Conservation (phyloP, 2,113 vertebrate genomes). For the Clarias batrachus region DNA sequence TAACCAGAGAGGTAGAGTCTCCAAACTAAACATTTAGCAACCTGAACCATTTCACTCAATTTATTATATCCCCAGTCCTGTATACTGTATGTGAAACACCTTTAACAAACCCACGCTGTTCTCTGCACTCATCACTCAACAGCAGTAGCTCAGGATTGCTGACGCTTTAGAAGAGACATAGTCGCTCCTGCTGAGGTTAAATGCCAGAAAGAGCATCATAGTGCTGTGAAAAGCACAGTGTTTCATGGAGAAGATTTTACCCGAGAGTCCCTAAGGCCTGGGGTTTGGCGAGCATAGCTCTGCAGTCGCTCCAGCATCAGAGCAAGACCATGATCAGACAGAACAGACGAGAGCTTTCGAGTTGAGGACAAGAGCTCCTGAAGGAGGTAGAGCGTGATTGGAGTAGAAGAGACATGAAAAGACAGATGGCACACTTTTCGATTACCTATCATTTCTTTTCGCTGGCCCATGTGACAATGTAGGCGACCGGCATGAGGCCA, state of each 20-base stretch:
- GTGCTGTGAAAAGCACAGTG: constrained; percentile 3
- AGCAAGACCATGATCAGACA: constrained; percentile 53
- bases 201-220: not conserved
- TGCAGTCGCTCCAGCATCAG: constrained; percentile 49
- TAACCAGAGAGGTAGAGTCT: not conserved
- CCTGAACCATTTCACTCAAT: not conserved
- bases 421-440: not conserved
- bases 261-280: constrained; percentile 8
- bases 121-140: not conserved
- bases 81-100: not conserved
- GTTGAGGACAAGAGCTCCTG: constrained; percentile 58
- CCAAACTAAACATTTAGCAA: not conserved
- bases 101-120: not conserved
- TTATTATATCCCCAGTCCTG: not conserved
- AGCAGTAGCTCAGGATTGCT: not conserved
- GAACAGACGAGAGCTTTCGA: constrained; percentile 59
- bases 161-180: not conserved
- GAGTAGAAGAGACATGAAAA: constrained; percentile 7
- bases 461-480: not conserved
- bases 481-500: constrained; percentile 30
- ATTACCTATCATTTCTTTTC: constrained; percentile 19
- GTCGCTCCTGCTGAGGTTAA: constrained; percentile 1
- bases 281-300: constrained; percentile 33
- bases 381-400: constrained; percentile 43
- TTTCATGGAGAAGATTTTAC: constrained; percentile 3